These are phyloP conservation scores for Pelecanoides urinatrix DNA, from an alignment of 2,113 vertebrate species.

Conservation along the genomic window DNA sequence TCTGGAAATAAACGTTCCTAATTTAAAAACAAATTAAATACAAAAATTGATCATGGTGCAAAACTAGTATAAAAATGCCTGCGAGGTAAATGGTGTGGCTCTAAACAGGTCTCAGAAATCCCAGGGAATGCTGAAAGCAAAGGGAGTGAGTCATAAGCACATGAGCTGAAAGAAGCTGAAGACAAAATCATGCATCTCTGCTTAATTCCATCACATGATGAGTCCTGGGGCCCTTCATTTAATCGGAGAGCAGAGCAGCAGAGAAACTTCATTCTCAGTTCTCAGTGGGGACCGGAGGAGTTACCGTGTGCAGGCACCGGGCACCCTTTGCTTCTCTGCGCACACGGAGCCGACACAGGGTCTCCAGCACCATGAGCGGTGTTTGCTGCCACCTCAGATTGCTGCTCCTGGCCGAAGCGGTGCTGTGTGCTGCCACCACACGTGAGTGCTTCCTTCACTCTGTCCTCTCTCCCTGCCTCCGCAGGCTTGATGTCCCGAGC, in stretches of 20 bases:
- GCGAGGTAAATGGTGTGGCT: conserved; percentile 31
- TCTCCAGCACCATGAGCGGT: conserved; percentile 39
- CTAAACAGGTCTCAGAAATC: conserved; percentile 48
- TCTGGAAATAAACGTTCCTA: conserved; percentile 71
- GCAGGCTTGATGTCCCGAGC: fast-evolving
- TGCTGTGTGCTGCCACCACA: conserved; percentile 20
- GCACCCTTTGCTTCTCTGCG: background rate
- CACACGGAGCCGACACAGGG: fast-evolving
- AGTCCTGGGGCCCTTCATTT: conserved; percentile 68
- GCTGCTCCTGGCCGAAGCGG: conserved; percentile 45
- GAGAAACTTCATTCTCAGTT: background rate
- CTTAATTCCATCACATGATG: conserved; percentile 84
- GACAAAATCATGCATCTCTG: conserved; percentile 76
- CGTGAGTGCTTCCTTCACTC: conserved; percentile 65
- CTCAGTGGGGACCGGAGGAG: background rate
- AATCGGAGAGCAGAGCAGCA: conserved; percentile 35
- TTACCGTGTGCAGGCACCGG: fast-evolving
- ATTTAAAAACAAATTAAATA: conserved; percentile 68
- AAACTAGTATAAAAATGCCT: conserved; percentile 24
- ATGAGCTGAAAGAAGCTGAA: conserved; percentile 72
- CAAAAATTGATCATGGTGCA: conserved; percentile 4
- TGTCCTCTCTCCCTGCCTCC: background rate
- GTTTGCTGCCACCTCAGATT: background rate
- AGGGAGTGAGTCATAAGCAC: conserved; percentile 79
- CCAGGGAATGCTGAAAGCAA: conserved; percentile 58